Percentiles rank a stretch among this genome's conserved stretches.
Evolutionary conservation across 2,113 vertebrate genomes (phyloP).

Genomic region (Trochalopteron elliotii): DNA sequence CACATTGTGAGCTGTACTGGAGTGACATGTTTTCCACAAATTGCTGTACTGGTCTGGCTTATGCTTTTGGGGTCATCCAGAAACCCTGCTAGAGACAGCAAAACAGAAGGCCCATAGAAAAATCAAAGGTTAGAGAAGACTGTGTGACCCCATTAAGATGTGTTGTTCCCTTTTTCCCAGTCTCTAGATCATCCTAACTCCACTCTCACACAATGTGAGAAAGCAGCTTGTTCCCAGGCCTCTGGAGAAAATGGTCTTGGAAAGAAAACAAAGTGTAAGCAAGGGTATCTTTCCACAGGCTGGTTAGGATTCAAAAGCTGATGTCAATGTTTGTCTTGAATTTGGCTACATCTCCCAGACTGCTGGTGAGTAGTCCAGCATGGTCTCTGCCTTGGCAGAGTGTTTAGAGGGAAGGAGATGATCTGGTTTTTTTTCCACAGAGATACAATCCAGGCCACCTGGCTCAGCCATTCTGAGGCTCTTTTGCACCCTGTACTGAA

Average conservation of each 20-base stretch:
- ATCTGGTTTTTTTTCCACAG: background rate
- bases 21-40: background rate
- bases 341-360: background rate
- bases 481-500: background rate
- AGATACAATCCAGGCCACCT: background rate
- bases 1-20: background rate
- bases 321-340: background rate
- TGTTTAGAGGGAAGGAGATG: background rate
- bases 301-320: constrained; percentile 14
- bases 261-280: background rate
- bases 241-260: background rate
- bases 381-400: background rate
- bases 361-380: background rate
- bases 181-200: background rate
- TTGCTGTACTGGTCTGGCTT: background rate
- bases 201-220: background rate
- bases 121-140: background rate
- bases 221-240: background rate
- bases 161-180: background rate
- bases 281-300: background rate
- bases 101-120: background rate
- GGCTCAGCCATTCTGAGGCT: background rate
- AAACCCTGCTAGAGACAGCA: background rate
- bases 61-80: background rate
- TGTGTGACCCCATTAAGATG: background rate